Percentiles rank a stretch among this genome's conserved stretches.
Conservation (phyloP, 2,797 vertebrate species). For the Peromyscus attwateri region DNA sequence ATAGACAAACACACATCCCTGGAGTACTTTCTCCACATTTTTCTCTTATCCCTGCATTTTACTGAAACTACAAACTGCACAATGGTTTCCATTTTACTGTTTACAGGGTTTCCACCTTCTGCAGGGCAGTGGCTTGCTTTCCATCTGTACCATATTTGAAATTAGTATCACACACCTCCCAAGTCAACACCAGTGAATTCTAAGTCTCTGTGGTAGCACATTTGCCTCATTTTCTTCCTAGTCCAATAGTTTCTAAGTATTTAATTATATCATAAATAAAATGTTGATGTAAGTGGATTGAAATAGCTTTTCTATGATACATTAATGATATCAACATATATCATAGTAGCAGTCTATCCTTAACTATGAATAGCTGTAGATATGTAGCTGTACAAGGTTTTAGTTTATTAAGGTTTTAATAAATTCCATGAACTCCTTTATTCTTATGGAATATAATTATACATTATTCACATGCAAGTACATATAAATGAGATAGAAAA, state of each 20-base stretch:
- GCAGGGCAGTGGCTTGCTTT: neutral
- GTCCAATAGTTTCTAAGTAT: neutral
- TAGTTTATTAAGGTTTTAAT: neutral
- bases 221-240: neutral
- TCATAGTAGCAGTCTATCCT: neutral
- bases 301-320: neutral
- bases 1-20: neutral
- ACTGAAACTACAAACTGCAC: neutral
- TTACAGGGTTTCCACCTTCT: neutral
- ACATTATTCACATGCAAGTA: neutral
- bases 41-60: neutral
- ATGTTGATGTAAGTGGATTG: neutral
- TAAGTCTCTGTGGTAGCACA: neutral
- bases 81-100: neutral
- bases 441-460: neutral
- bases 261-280: neutral
- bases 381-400: neutral
- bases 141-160: neutral
- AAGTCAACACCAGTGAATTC: neutral
- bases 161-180: neutral
- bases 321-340: neutral
- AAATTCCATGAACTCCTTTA: neutral
- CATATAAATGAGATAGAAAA: neutral
- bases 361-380: neutral
- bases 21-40: neutral